Evolutionary conservation across 1,140 invertebrate species (phyloP).

Genomic region (Chymomyza costata): DNA sequence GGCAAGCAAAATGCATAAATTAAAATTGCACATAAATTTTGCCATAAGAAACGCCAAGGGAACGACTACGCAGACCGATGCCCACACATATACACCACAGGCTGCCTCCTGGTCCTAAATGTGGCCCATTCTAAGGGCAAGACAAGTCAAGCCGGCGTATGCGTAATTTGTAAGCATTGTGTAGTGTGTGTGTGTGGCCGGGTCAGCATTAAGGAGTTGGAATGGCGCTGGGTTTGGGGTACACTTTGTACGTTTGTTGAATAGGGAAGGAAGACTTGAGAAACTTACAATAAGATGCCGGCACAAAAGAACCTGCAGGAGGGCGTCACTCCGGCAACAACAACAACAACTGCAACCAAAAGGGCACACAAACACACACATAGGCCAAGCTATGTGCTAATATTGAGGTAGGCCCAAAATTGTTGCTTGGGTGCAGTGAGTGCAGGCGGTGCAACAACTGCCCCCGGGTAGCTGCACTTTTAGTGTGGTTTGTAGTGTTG

Average conservation of each 20-base stretch:
- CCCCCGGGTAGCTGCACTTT: no score
- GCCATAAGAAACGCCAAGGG: constrained; percentile 47
- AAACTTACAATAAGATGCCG: neutral
- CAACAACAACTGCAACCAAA: constrained; percentile 39
- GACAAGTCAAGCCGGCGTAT: constrained; percentile 36
- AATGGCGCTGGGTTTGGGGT: neutral
- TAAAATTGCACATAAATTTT: constrained; percentile 64
- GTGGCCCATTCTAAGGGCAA: constrained; percentile 3
- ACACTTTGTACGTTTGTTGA: neutral
- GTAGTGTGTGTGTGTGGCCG: constrained; percentile 34
- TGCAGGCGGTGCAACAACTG: no score
- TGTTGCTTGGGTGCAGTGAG: neutral
- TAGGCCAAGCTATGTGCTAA: constrained; percentile 50
- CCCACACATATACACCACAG: neutral
- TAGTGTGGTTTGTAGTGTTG: neutral
- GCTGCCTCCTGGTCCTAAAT: neutral
- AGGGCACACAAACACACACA: constrained; percentile 22
- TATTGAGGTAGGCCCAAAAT: constrained; percentile 64
- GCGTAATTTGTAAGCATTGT: constrained; percentile 71
- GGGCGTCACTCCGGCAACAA: neutral
- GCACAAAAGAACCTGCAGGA: neutral
- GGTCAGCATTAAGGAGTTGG: constrained; percentile 8
- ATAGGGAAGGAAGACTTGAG: neutral
- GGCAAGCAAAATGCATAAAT: constrained; percentile 57
- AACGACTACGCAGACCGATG: constrained; percentile 29